Base-by-base conservation (phyloP, 2,888 invertebrate genomes). In the Cynaeus angustus region DNA sequence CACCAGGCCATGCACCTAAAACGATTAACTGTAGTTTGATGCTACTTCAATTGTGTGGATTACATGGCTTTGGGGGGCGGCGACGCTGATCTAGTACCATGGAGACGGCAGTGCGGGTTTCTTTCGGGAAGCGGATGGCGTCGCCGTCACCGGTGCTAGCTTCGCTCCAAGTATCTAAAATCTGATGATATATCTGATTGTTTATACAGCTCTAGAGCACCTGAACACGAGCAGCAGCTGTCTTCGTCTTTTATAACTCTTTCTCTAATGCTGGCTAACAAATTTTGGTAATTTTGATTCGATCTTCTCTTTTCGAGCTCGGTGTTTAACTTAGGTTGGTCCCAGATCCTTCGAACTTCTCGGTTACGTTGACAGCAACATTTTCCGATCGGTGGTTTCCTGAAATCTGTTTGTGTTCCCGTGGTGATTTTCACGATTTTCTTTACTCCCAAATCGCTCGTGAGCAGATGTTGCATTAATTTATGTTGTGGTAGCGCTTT, bases 401-500 rank as follows among this genome's bases (percentile, higher is more conserved):
- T 26, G n/a, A 7, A 13, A 7, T 38, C 58, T 1, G 59, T 68
- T 30, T 53, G 53, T 5, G 62, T 62, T 5, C 26, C 41, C 10
- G 8, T 59, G 33, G 41, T 50, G 16, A 50, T 37, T 58, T 41
- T 45, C 0, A 41, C 14, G 16, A n/a, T 45, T 46, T 55, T 53
- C 7, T n/a, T 16, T 10, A 1, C 2, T 12, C 13, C 13, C 41
- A 45, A 28, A 26, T 45, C 66, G 1, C n/a, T 38, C 38, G 78
- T 0, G 6, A 64, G 62, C 14, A 79, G 66, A 56, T 73, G 74
- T 37, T 74, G 74, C 80, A 79, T 80, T 7, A 79, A 48, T 33
- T 73, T 73, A 46, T 80, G 80, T 28, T 76, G 74, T 0, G 79
- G 78, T 14, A 79, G 68, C 30, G 72, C 74, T 68, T 74, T 79